Conservation (phyloP, 2,888 invertebrate species). For the Drosophila meridiana region DNA sequence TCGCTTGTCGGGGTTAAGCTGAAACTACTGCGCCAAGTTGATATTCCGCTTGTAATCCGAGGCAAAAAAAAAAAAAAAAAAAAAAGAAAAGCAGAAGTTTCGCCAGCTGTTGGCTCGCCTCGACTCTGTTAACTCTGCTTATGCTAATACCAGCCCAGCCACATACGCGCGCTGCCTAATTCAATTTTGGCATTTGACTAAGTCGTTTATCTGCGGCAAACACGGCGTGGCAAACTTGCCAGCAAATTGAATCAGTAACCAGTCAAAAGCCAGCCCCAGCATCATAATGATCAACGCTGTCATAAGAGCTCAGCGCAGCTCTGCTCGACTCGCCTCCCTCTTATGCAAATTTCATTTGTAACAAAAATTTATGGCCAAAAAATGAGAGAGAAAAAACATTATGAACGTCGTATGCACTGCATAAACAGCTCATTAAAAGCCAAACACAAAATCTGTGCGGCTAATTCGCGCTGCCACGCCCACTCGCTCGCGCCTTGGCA, state of each 20-base stretch:
- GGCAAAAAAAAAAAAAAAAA: neutral
- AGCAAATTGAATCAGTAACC: slow-evolving; percentile 38
- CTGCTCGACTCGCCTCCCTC: neutral
- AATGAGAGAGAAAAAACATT: slow-evolving; percentile 3
- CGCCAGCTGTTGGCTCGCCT: slow-evolving; percentile 34
- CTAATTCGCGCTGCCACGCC: slow-evolving; percentile 23
- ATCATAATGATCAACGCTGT: slow-evolving; percentile 31
- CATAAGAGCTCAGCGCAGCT: slow-evolving; percentile 21
- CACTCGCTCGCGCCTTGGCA: slow-evolving; percentile 23
- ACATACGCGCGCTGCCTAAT: slow-evolving; percentile 52
- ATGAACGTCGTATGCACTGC: slow-evolving; percentile 48
- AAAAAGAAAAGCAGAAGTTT: slow-evolving; percentile 2
- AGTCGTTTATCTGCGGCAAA: slow-evolving; percentile 75
- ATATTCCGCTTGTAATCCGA: slow-evolving; percentile 9
- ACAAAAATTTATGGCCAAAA: slow-evolving; percentile 65
- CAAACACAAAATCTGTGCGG: slow-evolving; percentile 24
- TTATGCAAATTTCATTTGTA: slow-evolving; percentile 67
- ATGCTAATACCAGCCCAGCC: slow-evolving; percentile 55
- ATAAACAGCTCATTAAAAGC: slow-evolving; percentile 77
- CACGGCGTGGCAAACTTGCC: slow-evolving; percentile 48
- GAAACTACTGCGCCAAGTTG: slow-evolving; percentile 1
- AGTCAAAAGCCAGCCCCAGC: slow-evolving; percentile 27
- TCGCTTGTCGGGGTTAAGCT: slow-evolving; percentile 4
- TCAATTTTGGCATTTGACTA: slow-evolving; percentile 66
- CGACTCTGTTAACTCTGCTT: slow-evolving; percentile 6